Percentiles rank a stretch among this genome's conserved stretches.
Conservation (phyloP, 2,888 invertebrate genomes). For the Hydrotaea diabolus region DNA sequence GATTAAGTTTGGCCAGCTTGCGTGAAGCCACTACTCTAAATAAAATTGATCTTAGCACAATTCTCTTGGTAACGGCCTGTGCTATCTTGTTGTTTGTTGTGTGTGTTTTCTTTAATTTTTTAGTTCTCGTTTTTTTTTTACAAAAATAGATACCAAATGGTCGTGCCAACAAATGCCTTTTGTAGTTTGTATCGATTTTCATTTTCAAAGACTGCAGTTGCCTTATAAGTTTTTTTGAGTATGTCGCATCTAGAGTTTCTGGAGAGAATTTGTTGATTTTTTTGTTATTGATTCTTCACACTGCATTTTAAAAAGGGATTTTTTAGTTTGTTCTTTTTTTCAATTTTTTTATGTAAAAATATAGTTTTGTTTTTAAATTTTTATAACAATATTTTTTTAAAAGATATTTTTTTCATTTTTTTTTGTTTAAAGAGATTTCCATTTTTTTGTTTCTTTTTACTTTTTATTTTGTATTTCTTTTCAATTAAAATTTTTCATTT, state of each 20-base stretch:
- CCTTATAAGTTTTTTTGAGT: slow-evolving; percentile 48
- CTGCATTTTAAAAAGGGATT: slow-evolving; percentile 65
- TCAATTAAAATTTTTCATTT: slow-evolving; percentile 71
- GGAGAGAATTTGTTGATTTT: slow-evolving; percentile 60
- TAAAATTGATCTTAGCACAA: no score
- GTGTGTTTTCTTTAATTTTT: slow-evolving; percentile 42
- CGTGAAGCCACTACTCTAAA: no score
- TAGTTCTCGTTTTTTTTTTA: slow-evolving; percentile 60
- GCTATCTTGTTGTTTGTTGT: slow-evolving; percentile 42
- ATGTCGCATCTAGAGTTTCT: slow-evolving; percentile 53
- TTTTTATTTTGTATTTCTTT: slow-evolving; percentile 70
- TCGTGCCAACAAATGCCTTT: slow-evolving; percentile 64
- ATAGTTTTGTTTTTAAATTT: slow-evolving; percentile 72
- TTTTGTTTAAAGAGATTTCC: slow-evolving; percentile 75
- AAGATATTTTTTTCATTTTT: slow-evolving; percentile 69
- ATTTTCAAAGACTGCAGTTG: slow-evolving; percentile 65
- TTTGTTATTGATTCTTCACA: slow-evolving; percentile 58
- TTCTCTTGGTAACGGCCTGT: slow-evolving; percentile 21
- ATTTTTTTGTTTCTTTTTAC: slow-evolving; percentile 74
- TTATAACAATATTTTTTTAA: slow-evolving; percentile 70
- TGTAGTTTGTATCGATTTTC: slow-evolving; percentile 33
- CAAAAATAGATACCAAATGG: slow-evolving; percentile 71
- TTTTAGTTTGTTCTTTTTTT: slow-evolving; percentile 69
- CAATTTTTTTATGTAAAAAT: slow-evolving; percentile 74
- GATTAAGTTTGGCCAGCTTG: no score